Percentiles rank a stretch among this genome's conserved stretches.
phyloP scores from a whole-genome alignment of 2,888 invertebrate species.

The Morinoia aosen region DNA sequence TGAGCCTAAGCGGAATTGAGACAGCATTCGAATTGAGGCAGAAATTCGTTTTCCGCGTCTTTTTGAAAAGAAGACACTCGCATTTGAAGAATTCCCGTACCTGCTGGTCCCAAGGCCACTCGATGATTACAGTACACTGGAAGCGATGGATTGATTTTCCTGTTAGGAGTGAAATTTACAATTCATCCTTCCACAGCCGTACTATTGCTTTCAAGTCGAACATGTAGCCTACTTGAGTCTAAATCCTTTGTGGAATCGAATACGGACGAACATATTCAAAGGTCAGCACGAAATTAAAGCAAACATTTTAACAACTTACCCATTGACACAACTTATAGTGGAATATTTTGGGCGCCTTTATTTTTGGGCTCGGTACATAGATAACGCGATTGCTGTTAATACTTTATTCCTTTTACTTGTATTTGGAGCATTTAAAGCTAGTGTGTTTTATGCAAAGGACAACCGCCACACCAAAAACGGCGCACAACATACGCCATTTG shows the following conservation, averaged over 20 bases:
- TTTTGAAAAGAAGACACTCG: neutral
- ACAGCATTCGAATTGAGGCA: neutral
- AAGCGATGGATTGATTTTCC: neutral
- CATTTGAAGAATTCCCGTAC: neutral
- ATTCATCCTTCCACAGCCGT: neutral
- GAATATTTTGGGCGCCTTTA: too few relatives aligned
- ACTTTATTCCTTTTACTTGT: too few relatives aligned
- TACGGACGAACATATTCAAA: neutral
- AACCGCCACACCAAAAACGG: neutral
- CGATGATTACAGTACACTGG: neutral
- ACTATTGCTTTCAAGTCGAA: neutral
- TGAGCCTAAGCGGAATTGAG: neutral
- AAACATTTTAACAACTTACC: too few relatives aligned
- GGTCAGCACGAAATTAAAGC: too few relatives aligned
- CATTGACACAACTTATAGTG: too few relatives aligned
- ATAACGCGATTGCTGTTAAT: too few relatives aligned
- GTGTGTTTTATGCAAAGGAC: too few relatives aligned
- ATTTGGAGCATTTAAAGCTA: too few relatives aligned
- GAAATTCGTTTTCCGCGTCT: neutral
- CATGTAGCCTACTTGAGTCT: neutral
- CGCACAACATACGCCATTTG: neutral
- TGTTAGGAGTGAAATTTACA: neutral
- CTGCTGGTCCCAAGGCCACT: neutral
- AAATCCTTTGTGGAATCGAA: neutral
- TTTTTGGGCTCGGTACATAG: too few relatives aligned